These are phyloP conservation scores for Pomatorhinus ruficollis DNA, from an alignment of 2,113 vertebrate species.

Conservation along the genomic window DNA sequence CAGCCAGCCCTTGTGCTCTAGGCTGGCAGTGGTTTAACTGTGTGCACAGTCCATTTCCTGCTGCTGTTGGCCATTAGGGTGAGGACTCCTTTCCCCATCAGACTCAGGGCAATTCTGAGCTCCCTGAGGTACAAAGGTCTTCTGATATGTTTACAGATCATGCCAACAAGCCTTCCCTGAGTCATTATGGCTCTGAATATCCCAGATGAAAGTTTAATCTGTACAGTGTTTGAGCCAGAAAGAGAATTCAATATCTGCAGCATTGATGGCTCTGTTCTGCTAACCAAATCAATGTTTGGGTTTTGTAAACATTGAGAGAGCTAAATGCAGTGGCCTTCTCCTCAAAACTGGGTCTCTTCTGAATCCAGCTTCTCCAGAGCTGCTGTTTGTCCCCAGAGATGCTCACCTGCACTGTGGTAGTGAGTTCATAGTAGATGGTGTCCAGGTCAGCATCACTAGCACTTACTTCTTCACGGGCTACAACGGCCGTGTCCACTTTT, in stretches of 20 bases:
- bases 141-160: not conserved
- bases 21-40: not conserved
- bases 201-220: not conserved
- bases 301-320: not conserved
- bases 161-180: not conserved
- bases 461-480: not conserved
- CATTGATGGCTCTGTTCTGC: not conserved
- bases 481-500: not conserved
- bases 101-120: not conserved
- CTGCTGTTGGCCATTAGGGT: not conserved
- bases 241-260: not conserved
- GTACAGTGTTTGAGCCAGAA: not conserved
- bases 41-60: not conserved
- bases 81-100: not conserved
- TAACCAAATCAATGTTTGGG: not conserved
- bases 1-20: not conserved
- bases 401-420: constrained; percentile 14
- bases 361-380: not conserved
- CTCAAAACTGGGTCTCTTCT: not conserved
- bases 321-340: not conserved
- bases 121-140: not conserved
- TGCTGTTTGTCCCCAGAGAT: not conserved
- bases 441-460: constrained; percentile 56
- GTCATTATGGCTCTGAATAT: not conserved
- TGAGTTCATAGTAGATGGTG: constrained; percentile 47